A percentile compares a stretch with the other conserved stretches of the same genome.
Conservation (phyloP, 1,140 invertebrate genomes). For the Brachionus rubens region DNA sequence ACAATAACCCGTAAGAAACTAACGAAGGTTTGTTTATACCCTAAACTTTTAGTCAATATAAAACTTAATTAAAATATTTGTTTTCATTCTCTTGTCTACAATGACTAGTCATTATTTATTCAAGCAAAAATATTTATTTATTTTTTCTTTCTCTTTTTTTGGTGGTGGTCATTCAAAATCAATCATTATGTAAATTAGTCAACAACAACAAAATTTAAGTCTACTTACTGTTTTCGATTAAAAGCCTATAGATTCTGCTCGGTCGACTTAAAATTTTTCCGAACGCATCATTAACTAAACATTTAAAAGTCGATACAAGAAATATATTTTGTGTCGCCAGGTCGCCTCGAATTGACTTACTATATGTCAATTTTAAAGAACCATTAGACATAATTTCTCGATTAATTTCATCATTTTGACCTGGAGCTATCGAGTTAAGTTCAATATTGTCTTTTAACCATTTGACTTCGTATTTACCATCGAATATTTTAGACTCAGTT, state of each 20-base stretch:
- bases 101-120: no score
- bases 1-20: no score
- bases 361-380: constrained; percentile 18
- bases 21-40: no score
- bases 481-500: neutral
- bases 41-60: no score
- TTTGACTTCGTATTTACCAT: constrained; percentile 18
- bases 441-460: neutral
- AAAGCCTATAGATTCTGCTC: neutral
- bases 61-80: no score
- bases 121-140: no score
- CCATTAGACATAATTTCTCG: constrained; percentile 4
- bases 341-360: neutral
- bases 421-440: neutral
- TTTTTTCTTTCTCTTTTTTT: no score
- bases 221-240: constrained; percentile 14
- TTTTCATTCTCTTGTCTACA: no score
- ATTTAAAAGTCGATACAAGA: constrained; percentile 14
- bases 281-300: constrained; percentile 6
- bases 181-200: neutral
- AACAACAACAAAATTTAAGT: neutral
- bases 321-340: neutral
- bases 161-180: no score
- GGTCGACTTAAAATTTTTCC: constrained; percentile 33
- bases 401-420: neutral